Base-by-base conservation (phyloP, 2,888 invertebrate species). In the Minunthozetes semirufus region DNA sequence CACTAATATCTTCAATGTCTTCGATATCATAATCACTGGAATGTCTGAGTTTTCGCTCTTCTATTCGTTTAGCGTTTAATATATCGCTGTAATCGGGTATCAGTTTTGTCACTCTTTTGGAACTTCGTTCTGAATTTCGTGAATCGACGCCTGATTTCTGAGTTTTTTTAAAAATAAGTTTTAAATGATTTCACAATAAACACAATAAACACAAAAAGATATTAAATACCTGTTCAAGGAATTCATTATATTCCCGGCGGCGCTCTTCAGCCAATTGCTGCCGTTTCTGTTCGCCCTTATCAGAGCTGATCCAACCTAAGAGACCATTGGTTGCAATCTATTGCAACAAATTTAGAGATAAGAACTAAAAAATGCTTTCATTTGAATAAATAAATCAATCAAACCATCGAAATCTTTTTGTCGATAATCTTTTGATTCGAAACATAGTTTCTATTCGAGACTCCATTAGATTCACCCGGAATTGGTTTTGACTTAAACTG, bases 201-300 rank as follows among this genome's bases (percentile, higher is more conserved):
- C n/a, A 17, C 33, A n/a, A n/a, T n/a, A 2, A 66, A 38, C 13
- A n/a, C 6, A 27, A 33, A 11, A 56, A 33, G 25, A 3, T 25
- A 56, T 42, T 3, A 11, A 56, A 46, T 50, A 74, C 74, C 59
- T 74, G 68, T 74, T 56, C 22, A 6, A 74, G 59, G 33, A 53
- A 74, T 74, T 74, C 74, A 38, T 74, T 74, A 50, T 74, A 74
- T 38, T 74, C 74, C 22, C 33, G 27, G n/a, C 56, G 70, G 15
- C 74, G 25, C 15, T 74, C 74, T 53, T 74, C 74, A 15, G 74
- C 74, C 8, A 66, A 48, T 70, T 29, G 50, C 53, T 42, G 25
- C 0, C 68, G 22, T 25, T 13, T 66, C n/a, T 70, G 22, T 17
- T 74, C 74, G n/a, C 53, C 13, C 15, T 38, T 53, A 0, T 53